phyloP scores from a whole-genome alignment of 2,113 vertebrate genomes.

The Scartelaos histophorus region DNA sequence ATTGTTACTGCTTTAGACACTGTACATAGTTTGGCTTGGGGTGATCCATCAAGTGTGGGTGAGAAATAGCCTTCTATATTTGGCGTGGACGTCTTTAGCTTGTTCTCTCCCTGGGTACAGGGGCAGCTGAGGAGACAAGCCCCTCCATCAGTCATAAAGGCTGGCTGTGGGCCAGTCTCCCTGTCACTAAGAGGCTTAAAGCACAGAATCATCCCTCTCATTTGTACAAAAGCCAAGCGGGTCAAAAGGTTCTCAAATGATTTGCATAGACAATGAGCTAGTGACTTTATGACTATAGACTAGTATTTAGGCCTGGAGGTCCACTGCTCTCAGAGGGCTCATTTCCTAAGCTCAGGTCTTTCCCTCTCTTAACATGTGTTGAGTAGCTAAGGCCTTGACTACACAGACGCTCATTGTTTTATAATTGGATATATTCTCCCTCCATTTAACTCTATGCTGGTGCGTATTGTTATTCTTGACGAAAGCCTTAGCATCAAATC shows the following conservation, averaged over 20 bases:
- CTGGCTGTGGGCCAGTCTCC: conserved; percentile 85
- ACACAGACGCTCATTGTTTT: conserved; percentile 2
- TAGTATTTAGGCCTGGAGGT: conserved; percentile 24
- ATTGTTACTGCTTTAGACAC: conserved; percentile 83
- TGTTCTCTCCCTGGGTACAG: conserved; percentile 65
- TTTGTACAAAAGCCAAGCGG: conserved; percentile 89
- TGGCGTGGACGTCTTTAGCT: conserved; percentile 74
- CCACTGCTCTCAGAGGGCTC: conserved; percentile 18
- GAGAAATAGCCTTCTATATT: conserved; percentile 97
- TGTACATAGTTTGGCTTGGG: conserved; percentile 85
- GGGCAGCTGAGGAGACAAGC: conserved; percentile 92
- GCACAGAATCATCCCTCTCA: conserved; percentile 88
- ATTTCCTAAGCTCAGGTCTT: conserved; percentile 23
- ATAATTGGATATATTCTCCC: conserved; percentile 8
- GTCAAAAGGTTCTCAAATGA: conserved; percentile 96
- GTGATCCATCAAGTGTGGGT: conserved; percentile 88
- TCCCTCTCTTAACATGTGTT: conserved; percentile 18
- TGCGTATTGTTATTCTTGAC: background rate
- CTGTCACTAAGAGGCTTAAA: conserved; percentile 94
- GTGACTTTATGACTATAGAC: conserved; percentile 75
- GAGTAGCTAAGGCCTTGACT: conserved; percentile 10
- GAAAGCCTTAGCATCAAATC: background rate
- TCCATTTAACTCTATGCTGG: background rate
- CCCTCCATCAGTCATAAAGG: conserved; percentile 84
- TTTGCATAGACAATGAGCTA: conserved; percentile 88